Base-by-base conservation (phyloP, 2,113 vertebrate genomes). In the Amia ocellicauda region DNA sequence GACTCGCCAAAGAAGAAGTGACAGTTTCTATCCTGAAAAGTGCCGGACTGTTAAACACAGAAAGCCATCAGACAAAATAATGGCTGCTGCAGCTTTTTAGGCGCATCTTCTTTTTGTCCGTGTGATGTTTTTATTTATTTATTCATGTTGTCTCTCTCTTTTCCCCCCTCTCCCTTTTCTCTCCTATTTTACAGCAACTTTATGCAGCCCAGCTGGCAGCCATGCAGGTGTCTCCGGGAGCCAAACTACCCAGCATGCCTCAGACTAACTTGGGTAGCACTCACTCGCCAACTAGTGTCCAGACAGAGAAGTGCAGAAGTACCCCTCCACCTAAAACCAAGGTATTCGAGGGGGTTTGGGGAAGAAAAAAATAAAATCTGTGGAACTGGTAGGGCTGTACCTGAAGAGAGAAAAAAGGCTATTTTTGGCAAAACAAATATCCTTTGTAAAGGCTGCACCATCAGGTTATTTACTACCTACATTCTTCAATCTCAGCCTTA, bases 191-290 rank as follows among this genome's bases (percentile, higher is more conserved):
- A 72, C 78, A 99, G 95, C 97, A 99, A 88, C 90, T 99, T 74
- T 99, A 99, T 74, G 96, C 97, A 62, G 96, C 96, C 78, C 97
- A 99, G 72, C 88, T 99, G 75, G 97, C 97, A 57, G 96, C 95
- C 22, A 98, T 99, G 96, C 97, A 99, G 84, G 95, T 97, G 20
- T 98, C 97, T 77, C 96, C 96, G 0, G 96, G 95, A 86, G 91
- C 91, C 65, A 99, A 99, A 86, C 91, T 98, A 74, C 91, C 92
- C 78, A 89, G 92, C 68, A 84, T 97, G 73, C 79, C 93, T 58
- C 94, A 94, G 71, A 84, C 86, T 76, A 97, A 92, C 86, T 85
- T 96, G 62, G 91, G 85, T 78, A 85, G 92, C 78, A 92, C 95
- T 14, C 88, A 93, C 69, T 98, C 97, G 53, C 94, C 96, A 76